phyloP scores from a whole-genome alignment of 2,888 invertebrate species.

The Eupithecia centaureata region DNA sequence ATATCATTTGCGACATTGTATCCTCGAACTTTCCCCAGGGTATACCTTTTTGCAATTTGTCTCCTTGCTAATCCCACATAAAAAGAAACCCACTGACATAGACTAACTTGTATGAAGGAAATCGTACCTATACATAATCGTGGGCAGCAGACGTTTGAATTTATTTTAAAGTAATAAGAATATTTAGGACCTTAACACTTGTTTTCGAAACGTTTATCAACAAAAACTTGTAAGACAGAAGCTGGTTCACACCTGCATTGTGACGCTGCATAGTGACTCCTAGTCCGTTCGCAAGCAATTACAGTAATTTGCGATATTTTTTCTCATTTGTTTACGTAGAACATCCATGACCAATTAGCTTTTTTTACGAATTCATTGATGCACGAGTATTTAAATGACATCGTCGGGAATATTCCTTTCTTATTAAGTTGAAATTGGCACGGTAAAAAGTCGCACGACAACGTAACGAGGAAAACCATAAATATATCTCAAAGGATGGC shows the following conservation, averaged over 20 bases:
- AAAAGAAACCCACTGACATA: too few relatives aligned
- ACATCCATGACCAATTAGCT: constrained; percentile 45
- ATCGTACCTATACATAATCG: too few relatives aligned
- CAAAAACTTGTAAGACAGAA: neutral
- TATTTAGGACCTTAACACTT: neutral
- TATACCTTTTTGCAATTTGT: too few relatives aligned
- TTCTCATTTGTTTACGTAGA: constrained; percentile 55
- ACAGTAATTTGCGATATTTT: constrained; percentile 37
- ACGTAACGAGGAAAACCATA: neutral
- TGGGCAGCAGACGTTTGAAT: too few relatives aligned
- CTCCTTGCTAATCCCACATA: too few relatives aligned
- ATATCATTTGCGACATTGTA: too few relatives aligned
- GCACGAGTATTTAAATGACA: constrained; percentile 61
- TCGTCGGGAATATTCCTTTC: constrained; percentile 17
- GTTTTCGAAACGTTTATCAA: neutral
- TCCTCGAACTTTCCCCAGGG: too few relatives aligned
- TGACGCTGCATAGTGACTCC: constrained; percentile 6
- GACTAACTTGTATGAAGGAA: neutral
- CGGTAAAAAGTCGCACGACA: neutral
- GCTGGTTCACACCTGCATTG: constrained; percentile 35
- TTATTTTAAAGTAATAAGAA: neutral
- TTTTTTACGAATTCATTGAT: constrained; percentile 50
- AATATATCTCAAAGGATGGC: neutral
- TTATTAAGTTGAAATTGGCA: neutral
- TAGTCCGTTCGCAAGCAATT: constrained; percentile 31